Percentiles rank a stretch among this genome's conserved stretches.
phyloP scores from a whole-genome alignment of 2,888 invertebrate genomes.

The Apantesis nais region DNA sequence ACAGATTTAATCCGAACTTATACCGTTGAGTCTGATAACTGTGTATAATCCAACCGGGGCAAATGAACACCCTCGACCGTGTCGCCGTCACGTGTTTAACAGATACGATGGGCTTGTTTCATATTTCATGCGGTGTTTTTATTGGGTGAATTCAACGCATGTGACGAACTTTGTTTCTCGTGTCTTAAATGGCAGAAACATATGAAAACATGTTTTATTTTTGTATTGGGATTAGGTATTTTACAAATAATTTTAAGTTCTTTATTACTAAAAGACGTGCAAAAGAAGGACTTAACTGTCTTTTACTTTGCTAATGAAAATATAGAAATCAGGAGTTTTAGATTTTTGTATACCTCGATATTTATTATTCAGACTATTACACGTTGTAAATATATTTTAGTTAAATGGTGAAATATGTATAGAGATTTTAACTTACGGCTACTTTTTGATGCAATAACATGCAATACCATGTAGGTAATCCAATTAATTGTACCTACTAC shows the following conservation, averaged over 20 bases:
- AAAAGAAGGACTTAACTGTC: neutral
- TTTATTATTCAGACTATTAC: neutral
- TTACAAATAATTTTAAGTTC: neutral
- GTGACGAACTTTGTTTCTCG: neutral
- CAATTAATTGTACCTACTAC: too few species aligned
- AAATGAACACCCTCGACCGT: conserved; percentile 45
- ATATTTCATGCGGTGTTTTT: neutral
- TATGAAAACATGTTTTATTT: neutral
- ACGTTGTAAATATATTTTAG: neutral
- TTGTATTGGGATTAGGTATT: neutral
- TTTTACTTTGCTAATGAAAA: too few species aligned
- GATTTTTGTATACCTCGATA: neutral
- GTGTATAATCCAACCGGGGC: conserved; percentile 70
- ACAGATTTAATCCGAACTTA: conserved; percentile 80
- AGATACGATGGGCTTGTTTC: conserved; percentile 9
- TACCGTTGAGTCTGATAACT: conserved; percentile 75
- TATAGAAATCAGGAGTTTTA: neutral
- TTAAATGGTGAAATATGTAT: neutral
- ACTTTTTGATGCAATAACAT: neutral
- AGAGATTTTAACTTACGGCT: neutral
- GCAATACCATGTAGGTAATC: too few species aligned
- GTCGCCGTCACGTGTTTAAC: conserved; percentile 33
- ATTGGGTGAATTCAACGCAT: neutral
- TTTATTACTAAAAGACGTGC: neutral
- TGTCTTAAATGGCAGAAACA: neutral